Evolutionary conservation across 2,888 invertebrate genomes (phyloP).

Genomic region (Parasteatoda lunata): DNA sequence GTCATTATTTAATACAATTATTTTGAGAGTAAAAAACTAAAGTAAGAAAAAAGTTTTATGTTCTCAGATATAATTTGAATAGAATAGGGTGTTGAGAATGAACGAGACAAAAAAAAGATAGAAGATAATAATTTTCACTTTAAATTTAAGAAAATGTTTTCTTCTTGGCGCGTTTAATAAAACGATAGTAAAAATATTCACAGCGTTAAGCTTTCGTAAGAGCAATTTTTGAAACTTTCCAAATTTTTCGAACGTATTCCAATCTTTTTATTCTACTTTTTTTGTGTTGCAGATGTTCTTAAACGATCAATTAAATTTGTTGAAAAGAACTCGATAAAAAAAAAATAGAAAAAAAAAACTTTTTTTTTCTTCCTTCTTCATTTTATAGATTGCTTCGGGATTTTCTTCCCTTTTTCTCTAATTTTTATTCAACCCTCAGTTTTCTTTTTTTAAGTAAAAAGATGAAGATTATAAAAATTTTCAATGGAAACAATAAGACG

Average conservation of each 20-base stretch:
- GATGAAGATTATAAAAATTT: slow-evolving; percentile 62
- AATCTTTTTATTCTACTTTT: neutral
- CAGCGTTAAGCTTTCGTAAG: slow-evolving; percentile 27
- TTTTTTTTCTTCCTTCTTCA: slow-evolving; percentile 12
- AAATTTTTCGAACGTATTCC: slow-evolving; percentile 24
- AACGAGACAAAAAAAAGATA: slow-evolving; percentile 6
- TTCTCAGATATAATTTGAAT: slow-evolving; percentile 38
- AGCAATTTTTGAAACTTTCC: slow-evolving; percentile 42
- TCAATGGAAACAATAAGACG: slow-evolving; percentile 63
- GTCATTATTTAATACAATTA: slow-evolving; percentile 57
- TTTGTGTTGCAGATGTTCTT: slow-evolving; percentile 43
- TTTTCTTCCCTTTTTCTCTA: slow-evolving; percentile 46
- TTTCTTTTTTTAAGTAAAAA: slow-evolving; percentile 6
- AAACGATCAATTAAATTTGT: slow-evolving; percentile 63
- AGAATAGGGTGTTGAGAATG: slow-evolving; percentile 8
- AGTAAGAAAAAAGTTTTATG: slow-evolving; percentile 29
- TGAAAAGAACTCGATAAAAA: slow-evolving; percentile 48
- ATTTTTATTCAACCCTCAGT: slow-evolving; percentile 8
- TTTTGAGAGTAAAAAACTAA: slow-evolving; percentile 25
- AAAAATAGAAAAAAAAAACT: neutral
- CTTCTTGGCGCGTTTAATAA: slow-evolving; percentile 43
- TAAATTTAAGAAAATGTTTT: slow-evolving; percentile 37
- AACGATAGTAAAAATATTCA: slow-evolving; percentile 25
- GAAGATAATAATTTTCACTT: slow-evolving; percentile 33
- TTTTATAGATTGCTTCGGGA: slow-evolving; percentile 64